Evolutionary conservation across 1,140 invertebrate genomes (phyloP).

Genomic region (Neodiprion fabricii): DNA sequence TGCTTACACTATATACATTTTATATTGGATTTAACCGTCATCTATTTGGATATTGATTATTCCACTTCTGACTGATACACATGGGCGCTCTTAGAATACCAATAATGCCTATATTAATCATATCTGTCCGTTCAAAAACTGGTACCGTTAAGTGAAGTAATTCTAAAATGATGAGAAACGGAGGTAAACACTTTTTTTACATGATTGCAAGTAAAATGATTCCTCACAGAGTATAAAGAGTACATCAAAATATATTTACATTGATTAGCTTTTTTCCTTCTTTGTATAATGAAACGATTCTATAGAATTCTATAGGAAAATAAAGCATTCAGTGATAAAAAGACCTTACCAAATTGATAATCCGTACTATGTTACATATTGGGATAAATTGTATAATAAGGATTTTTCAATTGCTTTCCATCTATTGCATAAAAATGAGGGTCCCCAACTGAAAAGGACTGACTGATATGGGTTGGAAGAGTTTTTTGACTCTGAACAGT

Average conservation of each 20-base stretch:
- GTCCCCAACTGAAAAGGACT: constrained; percentile 43
- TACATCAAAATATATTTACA: too few relatives aligned
- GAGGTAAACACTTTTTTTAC: too few relatives aligned
- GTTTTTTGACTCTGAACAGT: constrained; percentile 46
- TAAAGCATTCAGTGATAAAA: not conserved
- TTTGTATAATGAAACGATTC: not conserved
- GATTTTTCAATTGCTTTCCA: constrained; percentile 45
- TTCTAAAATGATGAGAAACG: not conserved
- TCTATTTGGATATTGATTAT: not conserved
- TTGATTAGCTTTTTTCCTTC: not conserved
- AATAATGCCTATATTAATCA: not conserved
- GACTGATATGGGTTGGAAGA: constrained; percentile 38
- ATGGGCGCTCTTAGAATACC: not conserved
- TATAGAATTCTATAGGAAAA: not conserved
- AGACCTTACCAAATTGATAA: not conserved
- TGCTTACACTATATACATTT: not conserved
- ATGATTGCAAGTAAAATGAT: too few relatives aligned
- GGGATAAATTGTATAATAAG: constrained; percentile 49
- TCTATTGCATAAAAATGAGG: constrained; percentile 44
- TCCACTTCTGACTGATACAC: not conserved
- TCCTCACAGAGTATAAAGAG: too few relatives aligned
- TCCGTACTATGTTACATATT: constrained; percentile 37
- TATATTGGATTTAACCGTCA: not conserved
- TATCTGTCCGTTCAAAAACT: not conserved
- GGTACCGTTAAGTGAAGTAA: not conserved